Evolutionary conservation across 2,113 vertebrate species (phyloP).

Genomic region (Tachycineta bicolor): DNA sequence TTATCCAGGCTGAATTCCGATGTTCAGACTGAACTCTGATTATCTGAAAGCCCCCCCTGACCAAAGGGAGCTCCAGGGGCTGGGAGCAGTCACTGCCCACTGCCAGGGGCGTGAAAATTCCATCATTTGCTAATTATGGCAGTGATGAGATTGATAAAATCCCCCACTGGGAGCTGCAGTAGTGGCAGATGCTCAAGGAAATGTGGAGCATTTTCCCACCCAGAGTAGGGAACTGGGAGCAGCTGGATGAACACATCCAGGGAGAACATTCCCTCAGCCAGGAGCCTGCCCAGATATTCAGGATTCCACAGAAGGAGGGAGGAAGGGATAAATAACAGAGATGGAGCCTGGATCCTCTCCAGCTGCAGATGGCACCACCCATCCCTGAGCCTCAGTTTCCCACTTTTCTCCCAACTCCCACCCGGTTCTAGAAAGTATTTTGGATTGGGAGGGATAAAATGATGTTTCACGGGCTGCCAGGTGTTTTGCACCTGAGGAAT

Average conservation of each 20-base stretch:
- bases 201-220: fast-evolving
- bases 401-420: not conserved
- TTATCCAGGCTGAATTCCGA: not conserved
- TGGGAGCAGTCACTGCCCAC: not conserved
- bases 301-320: not conserved
- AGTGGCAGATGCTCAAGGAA: not conserved
- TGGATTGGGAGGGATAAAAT: not conserved
- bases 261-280: not conserved
- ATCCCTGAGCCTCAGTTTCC: not conserved
- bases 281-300: not conserved
- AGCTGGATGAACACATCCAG: not conserved
- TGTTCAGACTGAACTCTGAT: not conserved
- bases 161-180: not conserved
- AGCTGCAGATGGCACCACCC: not conserved
- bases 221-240: not conserved
- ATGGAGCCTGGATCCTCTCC: not conserved
- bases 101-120: fast-evolving
- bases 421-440: fast-evolving
- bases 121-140: fast-evolving
- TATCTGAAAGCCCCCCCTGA: not conserved
- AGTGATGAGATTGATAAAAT: fast-evolving
- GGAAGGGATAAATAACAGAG: fast-evolving
- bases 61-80: not conserved
- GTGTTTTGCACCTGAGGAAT: not conserved
- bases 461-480: not conserved